These are phyloP conservation scores for Tupiocoris notatus DNA, from an alignment of 2,888 invertebrate genomes.

Conservation along the genomic window DNA sequence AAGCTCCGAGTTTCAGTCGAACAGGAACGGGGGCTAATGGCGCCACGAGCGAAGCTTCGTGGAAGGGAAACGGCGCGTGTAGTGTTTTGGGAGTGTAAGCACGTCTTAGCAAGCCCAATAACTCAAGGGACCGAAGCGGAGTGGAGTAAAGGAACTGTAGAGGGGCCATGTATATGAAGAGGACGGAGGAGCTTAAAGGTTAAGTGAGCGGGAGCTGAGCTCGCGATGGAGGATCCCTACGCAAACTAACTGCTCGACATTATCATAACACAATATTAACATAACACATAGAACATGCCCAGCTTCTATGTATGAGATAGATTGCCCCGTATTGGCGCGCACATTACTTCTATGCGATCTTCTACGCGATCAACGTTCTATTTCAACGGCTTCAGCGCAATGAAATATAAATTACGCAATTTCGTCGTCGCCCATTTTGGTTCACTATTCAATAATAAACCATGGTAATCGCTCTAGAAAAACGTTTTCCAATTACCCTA, in stretches of 20 bases:
- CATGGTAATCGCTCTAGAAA: too few relatives aligned
- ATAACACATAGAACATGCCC: constrained; percentile 16
- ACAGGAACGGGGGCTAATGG: not conserved
- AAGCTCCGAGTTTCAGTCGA: not conserved
- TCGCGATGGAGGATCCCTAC: not conserved
- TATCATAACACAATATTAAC: constrained; percentile 8
- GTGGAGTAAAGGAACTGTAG: not conserved
- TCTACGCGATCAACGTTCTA: too few relatives aligned
- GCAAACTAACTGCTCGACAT: constrained; percentile 12
- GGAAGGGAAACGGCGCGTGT: not conserved
- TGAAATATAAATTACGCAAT: too few relatives aligned
- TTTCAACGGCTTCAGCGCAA: too few relatives aligned
- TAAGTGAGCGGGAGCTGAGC: not conserved
- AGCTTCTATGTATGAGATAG: not conserved
- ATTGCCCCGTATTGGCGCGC: not conserved
- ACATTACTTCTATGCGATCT: too few relatives aligned
- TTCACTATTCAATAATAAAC: too few relatives aligned
- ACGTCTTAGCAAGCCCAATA: not conserved
- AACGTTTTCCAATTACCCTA: too few relatives aligned
- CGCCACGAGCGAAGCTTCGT: not conserved
- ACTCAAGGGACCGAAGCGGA: not conserved
- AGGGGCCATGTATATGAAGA: not conserved
- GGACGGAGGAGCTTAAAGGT: not conserved
- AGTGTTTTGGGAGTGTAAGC: not conserved
- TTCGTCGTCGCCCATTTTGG: too few relatives aligned